A percentile compares a stretch with the other conserved stretches of the same genome.
Conservation (phyloP, 1,140 invertebrate species). For the Steinernema feltiae region DNA sequence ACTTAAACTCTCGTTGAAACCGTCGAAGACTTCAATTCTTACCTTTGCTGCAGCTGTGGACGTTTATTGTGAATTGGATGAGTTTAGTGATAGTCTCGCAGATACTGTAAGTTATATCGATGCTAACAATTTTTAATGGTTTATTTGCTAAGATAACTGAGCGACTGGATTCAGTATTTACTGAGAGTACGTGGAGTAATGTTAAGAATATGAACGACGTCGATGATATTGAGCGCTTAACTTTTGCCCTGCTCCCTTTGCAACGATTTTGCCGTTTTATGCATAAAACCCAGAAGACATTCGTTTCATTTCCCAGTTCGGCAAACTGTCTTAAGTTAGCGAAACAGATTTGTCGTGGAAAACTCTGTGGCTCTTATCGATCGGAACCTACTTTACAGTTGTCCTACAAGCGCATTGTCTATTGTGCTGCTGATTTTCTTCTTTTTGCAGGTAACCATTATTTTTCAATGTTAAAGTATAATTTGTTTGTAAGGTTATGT, state of each 20-base stretch:
- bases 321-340: background rate
- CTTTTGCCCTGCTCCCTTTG: background rate
- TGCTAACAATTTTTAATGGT: background rate
- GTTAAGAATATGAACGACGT: background rate
- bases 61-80: background rate
- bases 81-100: background rate
- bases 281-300: background rate
- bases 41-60: background rate
- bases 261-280: background rate
- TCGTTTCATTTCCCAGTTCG: background rate
- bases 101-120: background rate
- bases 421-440: background rate
- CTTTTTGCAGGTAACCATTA: background rate
- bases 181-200: background rate
- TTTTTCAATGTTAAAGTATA: background rate
- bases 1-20: background rate
- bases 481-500: background rate
- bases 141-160: background rate
- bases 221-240: background rate
- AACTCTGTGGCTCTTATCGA: background rate
- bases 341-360: background rate
- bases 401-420: background rate
- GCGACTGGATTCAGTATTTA: background rate
- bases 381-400: no score
- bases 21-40: background rate